phyloP scores from a whole-genome alignment of 2,888 invertebrate species.

The Gortyna flavago region DNA sequence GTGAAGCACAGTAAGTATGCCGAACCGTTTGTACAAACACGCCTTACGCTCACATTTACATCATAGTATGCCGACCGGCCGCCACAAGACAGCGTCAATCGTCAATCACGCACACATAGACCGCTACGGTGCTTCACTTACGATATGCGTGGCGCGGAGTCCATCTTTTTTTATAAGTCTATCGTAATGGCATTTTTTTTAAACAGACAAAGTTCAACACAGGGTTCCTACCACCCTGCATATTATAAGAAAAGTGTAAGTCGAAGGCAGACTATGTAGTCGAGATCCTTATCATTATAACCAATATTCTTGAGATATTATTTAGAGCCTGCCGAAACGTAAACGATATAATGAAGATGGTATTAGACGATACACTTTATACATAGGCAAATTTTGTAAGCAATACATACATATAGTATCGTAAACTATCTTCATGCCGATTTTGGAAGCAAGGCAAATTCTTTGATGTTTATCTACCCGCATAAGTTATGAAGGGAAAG shows the following conservation, averaged over 20 bases:
- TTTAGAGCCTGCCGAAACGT: constrained; percentile 34
- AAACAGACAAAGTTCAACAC: not conserved
- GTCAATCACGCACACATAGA: too few relatives aligned
- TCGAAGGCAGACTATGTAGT: constrained; percentile 2
- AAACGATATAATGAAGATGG: constrained; percentile 42
- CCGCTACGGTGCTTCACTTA: too few relatives aligned
- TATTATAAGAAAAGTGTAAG: not conserved
- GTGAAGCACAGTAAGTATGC: too few relatives aligned
- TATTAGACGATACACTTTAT: constrained; percentile 18
- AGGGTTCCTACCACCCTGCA: not conserved
- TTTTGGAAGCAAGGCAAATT: constrained; percentile 61
- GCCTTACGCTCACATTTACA: too few relatives aligned
- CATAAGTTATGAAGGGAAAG: constrained; percentile 66
- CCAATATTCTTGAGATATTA: constrained; percentile 26
- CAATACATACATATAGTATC: constrained; percentile 48
- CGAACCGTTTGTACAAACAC: too few relatives aligned
- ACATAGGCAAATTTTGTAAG: constrained; percentile 29
- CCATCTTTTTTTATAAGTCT: too few relatives aligned
- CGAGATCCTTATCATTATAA: constrained; percentile 14
- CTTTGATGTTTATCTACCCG: constrained; percentile 65
- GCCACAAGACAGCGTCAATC: too few relatives aligned
- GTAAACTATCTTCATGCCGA: constrained; percentile 57
- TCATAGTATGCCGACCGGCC: too few relatives aligned
- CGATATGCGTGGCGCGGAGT: too few relatives aligned
- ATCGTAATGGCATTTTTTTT: too few relatives aligned